phyloP scores from a whole-genome alignment of 2,113 vertebrate species.

The Harpagus bidentatus region DNA sequence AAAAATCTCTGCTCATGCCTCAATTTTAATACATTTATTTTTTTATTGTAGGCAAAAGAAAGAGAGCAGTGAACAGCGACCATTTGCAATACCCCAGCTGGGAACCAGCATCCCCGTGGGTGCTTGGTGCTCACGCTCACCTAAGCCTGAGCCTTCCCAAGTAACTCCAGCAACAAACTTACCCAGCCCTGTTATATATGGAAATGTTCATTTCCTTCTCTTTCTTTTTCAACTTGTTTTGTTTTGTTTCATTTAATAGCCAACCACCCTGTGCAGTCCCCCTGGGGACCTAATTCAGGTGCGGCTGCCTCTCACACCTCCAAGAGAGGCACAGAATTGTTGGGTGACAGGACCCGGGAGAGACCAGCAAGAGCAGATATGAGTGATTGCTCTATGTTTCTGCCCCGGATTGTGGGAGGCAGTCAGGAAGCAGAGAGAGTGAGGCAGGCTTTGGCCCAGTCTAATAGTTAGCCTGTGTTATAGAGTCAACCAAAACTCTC shows the following conservation, averaged over 20 bases:
- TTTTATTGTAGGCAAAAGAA: not conserved
- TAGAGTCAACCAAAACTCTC: not conserved
- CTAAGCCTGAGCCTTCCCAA: not conserved
- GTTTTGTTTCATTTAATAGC: not conserved
- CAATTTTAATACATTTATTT: not conserved
- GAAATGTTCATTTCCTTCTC: not conserved
- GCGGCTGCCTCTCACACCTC: not conserved
- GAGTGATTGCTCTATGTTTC: not conserved
- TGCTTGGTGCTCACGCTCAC: not conserved
- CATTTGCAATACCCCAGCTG: not conserved
- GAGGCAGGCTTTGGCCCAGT: not conserved
- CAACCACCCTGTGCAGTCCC: not conserved
- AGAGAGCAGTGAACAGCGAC: not conserved
- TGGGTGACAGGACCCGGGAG: not conserved
- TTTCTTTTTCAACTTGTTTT: not conserved
- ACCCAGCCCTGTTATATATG: not conserved
- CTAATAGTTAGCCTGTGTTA: not conserved
- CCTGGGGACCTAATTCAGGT: too few species aligned
- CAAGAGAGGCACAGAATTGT: rapidly evolving
- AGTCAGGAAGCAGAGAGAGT: not conserved
- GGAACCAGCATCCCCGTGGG: rapidly evolving
- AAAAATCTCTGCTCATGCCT: not conserved
- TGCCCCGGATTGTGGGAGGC: not conserved
- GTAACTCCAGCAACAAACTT: not conserved
- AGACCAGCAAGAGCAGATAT: not conserved